Conservation (phyloP, 64 coral and sea anemone species). For the Stylophora pistillata region DNA sequence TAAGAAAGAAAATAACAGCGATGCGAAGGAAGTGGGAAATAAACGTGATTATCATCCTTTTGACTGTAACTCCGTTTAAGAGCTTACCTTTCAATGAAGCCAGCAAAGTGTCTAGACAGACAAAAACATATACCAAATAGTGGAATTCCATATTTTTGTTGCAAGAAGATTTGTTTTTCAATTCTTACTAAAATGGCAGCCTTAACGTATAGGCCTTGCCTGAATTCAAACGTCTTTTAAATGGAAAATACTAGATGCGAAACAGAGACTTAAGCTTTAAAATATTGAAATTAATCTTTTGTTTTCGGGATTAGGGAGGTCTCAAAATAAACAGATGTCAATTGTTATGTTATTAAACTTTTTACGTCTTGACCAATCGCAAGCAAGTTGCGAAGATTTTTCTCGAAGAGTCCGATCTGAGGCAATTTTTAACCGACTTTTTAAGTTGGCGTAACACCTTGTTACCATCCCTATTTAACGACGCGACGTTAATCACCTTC, state of each 20-base stretch:
- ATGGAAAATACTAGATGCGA: not conserved
- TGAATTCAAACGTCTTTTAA: not conserved
- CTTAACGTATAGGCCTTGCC: not conserved
- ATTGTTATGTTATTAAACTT: not conserved
- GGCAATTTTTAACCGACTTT: too few relatives aligned
- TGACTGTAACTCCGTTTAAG: not conserved
- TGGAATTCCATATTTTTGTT: not conserved
- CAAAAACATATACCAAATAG: not conserved
- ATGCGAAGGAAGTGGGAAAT: not conserved
- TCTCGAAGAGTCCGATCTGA: not conserved
- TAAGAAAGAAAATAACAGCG: not conserved
- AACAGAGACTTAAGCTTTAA: not conserved
- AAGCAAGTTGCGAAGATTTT: not conserved
- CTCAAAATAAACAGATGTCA: not conserved
- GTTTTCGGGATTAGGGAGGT: not conserved
- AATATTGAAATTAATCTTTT: conserved; percentile 7
- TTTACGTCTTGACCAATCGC: not conserved
- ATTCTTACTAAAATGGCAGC: not conserved
- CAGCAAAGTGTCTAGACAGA: not conserved
- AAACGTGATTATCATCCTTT: not conserved
- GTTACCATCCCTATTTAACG: too few relatives aligned
- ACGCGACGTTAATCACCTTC: too few relatives aligned
- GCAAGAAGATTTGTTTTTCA: not conserved
- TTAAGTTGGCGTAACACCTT: too few relatives aligned
- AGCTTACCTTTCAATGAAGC: not conserved